Evolutionary conservation across 2,113 vertebrate species (phyloP).

Genomic region (Anoplopoma fimbria): DNA sequence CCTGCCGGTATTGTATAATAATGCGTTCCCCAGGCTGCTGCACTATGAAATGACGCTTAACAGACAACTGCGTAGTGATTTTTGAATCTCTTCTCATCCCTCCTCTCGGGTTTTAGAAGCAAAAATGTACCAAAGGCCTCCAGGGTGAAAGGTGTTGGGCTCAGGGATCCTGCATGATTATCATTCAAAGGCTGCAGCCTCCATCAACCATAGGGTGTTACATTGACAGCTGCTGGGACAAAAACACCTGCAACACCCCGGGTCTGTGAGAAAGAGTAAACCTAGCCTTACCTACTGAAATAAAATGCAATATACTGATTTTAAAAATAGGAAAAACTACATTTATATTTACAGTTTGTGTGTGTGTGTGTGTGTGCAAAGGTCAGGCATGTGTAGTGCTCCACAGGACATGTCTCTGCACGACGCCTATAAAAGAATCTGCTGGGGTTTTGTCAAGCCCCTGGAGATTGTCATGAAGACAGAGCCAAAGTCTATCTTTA

Average conservation of each 20-base stretch:
- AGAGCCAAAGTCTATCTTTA: background rate
- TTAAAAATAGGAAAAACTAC: background rate
- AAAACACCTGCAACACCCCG: background rate
- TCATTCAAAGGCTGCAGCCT: background rate
- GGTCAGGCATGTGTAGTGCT: background rate
- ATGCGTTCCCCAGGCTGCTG: background rate
- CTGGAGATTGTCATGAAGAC: background rate
- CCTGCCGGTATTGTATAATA: background rate
- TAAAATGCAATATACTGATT: background rate
- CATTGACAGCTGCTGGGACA: background rate
- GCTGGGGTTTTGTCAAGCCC: background rate
- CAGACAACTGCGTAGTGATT: background rate
- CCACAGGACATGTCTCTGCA: slow-evolving; percentile 16
- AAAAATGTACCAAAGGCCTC: background rate
- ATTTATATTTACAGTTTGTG: background rate
- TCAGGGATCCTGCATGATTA: background rate
- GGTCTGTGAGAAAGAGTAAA: background rate
- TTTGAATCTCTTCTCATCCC: background rate
- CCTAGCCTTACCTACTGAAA: background rate
- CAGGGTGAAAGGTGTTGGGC: background rate
- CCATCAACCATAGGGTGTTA: background rate
- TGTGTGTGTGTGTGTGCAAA: background rate
- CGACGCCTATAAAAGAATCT: slow-evolving; percentile 18
- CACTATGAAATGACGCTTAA: background rate
- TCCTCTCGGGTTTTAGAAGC: background rate